These are phyloP conservation scores for Mionectes macconnelli DNA, from an alignment of 2,113 vertebrate species.

Conservation along the genomic window DNA sequence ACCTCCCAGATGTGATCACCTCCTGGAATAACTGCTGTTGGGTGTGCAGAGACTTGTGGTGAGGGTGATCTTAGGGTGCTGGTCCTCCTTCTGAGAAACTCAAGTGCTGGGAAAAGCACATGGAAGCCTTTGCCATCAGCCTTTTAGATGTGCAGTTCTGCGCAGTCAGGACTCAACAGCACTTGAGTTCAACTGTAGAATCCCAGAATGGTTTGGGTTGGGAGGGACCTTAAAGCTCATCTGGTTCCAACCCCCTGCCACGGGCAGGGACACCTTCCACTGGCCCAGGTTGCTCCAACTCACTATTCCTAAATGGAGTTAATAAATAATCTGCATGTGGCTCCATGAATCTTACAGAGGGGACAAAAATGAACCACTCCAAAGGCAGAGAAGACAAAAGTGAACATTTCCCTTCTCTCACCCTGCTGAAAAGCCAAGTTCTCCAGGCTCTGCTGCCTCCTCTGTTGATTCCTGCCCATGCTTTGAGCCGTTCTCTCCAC, in stretches of 20 bases:
- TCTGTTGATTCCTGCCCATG: not conserved
- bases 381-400: not conserved
- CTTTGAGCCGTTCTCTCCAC: not conserved
- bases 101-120: accelerated
- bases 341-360: not conserved
- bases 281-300: not conserved
- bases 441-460: not conserved
- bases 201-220: not conserved
- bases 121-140: not conserved
- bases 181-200: not conserved
- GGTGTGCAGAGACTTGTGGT: not conserved
- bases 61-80: not conserved
- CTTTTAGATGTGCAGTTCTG: not conserved
- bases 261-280: not conserved
- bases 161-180: not conserved
- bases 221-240: not conserved
- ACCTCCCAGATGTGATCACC: not conserved
- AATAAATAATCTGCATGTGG: not conserved
- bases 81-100: not conserved
- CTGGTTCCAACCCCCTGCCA: not conserved
- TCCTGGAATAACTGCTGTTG: not conserved
- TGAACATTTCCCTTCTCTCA: not conserved
- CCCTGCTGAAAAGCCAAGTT: not conserved
- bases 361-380: not conserved
- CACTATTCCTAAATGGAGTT: not conserved